Evolutionary conservation across 64 coral and sea anemone genomes (phyloP).

Genomic region (Dendronephthya gigantea): DNA sequence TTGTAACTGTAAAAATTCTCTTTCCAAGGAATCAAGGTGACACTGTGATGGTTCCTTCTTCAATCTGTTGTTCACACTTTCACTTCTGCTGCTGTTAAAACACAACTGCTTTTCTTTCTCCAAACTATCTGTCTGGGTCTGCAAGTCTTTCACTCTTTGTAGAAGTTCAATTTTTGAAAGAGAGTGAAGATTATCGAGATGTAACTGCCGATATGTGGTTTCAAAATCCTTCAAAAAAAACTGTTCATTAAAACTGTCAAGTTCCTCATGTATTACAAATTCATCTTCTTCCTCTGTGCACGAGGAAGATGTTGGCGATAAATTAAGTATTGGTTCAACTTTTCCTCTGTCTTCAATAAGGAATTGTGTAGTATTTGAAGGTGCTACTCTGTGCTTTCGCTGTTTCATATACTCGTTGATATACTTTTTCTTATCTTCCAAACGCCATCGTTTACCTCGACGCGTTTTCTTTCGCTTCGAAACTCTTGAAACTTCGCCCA

Average conservation of each 20-base stretch:
- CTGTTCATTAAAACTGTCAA: slow-evolving; percentile 24
- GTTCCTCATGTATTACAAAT: slow-evolving; percentile 37
- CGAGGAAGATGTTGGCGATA: slow-evolving; percentile 43
- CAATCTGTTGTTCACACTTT: background rate
- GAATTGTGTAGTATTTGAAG: slow-evolving; percentile 94
- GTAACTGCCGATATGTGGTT: slow-evolving; percentile 57
- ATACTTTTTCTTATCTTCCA: background rate
- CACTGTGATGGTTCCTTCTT: background rate
- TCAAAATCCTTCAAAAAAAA: slow-evolving; percentile 87
- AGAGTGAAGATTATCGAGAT: slow-evolving; percentile 53
- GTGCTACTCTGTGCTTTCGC: slow-evolving; percentile 54
- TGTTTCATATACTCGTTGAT: slow-evolving; percentile 21
- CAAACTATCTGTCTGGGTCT: slow-evolving; percentile 20
- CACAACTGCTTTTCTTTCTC: background rate
- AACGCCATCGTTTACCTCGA: background rate
- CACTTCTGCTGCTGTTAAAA: background rate
- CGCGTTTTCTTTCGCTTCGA: background rate
- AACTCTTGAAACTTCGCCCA: background rate
- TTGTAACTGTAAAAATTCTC: slow-evolving; percentile 48
- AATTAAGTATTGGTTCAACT: slow-evolving; percentile 42
- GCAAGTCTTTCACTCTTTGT: slow-evolving; percentile 55
- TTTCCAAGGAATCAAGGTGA: slow-evolving; percentile 3
- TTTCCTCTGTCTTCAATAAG: slow-evolving; percentile 80
- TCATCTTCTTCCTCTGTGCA: slow-evolving; percentile 42
- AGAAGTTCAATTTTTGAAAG: slow-evolving; percentile 64